Conservation (phyloP, 2,113 vertebrate species). For the Thamnaconus septentrionalis region DNA sequence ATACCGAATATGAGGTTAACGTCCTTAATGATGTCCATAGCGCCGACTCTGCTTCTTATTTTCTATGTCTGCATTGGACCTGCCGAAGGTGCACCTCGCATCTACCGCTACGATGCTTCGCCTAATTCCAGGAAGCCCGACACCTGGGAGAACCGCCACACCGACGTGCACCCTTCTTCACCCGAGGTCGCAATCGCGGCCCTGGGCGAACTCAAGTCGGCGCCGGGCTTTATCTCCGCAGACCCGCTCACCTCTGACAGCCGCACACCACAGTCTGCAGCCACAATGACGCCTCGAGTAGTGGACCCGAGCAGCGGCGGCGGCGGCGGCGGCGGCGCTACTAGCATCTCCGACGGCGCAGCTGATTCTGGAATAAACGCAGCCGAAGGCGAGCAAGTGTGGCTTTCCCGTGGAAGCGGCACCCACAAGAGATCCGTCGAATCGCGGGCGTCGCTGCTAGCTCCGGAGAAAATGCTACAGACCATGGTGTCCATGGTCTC, state of each 20-base stretch:
- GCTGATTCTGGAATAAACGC: constrained; percentile 13
- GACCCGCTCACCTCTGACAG: constrained; percentile 12
- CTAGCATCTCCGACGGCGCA: constrained; percentile 14
- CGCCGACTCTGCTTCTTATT: constrained; percentile 62
- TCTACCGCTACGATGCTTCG: constrained; percentile 68
- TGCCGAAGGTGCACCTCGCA: constrained; percentile 68
- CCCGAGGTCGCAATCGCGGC: constrained; percentile 42
- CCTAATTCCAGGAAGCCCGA: constrained; percentile 59
- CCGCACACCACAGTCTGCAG: constrained; percentile 21
- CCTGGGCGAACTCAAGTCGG: constrained; percentile 21
- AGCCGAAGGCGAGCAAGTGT: constrained; percentile 4
- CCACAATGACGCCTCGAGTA: constrained; percentile 36
- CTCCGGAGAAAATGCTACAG: constrained; percentile 63
- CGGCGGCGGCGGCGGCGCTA: neutral
- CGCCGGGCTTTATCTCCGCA: constrained; percentile 41
- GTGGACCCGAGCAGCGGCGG: constrained; percentile 24
- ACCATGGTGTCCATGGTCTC: constrained; percentile 63
- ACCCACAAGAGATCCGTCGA: constrained; percentile 54
- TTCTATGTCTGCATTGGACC: constrained; percentile 66
- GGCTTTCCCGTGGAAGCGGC: constrained; percentile 10
- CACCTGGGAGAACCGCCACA: constrained; percentile 42
- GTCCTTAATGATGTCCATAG: constrained; percentile 76
- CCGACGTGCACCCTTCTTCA: constrained; percentile 47
- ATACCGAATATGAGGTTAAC: constrained; percentile 66
- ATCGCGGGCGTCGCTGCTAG: constrained; percentile 36